A percentile compares a stretch with the other conserved stretches of the same genome.
phyloP scores from a whole-genome alignment of 2,113 vertebrate species.

The Hypocryptadius cinnamomeus region DNA sequence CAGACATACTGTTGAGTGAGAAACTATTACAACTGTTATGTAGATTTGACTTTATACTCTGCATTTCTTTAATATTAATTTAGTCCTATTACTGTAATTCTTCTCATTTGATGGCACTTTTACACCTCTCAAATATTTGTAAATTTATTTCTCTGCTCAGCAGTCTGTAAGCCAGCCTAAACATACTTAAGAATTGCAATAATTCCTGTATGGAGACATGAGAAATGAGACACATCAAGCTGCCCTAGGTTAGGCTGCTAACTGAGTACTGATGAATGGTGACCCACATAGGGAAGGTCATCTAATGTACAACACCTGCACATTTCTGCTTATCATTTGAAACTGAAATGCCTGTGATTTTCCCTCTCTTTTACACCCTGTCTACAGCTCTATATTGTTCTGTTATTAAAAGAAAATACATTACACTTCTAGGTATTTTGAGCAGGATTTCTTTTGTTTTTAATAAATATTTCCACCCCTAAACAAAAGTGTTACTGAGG shows the following conservation, averaged over 20 bases:
- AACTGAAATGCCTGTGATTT: conserved; percentile 2
- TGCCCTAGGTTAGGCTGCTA: conserved; percentile 22
- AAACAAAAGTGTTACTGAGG: neutral
- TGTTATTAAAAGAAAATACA: neutral
- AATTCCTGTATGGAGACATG: conserved; percentile 1
- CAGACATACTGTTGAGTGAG: neutral
- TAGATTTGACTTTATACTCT: neutral
- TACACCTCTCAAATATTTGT: neutral
- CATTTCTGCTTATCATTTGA: conserved; percentile 34
- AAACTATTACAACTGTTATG: neutral
- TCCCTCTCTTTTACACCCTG: neutral
- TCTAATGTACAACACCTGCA: conserved; percentile 33
- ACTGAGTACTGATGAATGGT: conserved; percentile 25
- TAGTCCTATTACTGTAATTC: neutral
- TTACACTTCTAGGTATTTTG: neutral
- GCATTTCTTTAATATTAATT: neutral
- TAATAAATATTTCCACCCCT: neutral
- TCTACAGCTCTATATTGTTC: neutral
- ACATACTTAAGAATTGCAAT: neutral
- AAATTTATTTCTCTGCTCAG: neutral
- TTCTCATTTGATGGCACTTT: neutral
- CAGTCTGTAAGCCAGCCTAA: neutral
- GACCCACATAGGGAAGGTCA: conserved; percentile 13
- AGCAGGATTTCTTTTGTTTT: neutral
- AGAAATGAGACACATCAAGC: conserved; percentile 13